Base-by-base conservation (phyloP, 2,113 vertebrate species). In the Glareola pratincola region DNA sequence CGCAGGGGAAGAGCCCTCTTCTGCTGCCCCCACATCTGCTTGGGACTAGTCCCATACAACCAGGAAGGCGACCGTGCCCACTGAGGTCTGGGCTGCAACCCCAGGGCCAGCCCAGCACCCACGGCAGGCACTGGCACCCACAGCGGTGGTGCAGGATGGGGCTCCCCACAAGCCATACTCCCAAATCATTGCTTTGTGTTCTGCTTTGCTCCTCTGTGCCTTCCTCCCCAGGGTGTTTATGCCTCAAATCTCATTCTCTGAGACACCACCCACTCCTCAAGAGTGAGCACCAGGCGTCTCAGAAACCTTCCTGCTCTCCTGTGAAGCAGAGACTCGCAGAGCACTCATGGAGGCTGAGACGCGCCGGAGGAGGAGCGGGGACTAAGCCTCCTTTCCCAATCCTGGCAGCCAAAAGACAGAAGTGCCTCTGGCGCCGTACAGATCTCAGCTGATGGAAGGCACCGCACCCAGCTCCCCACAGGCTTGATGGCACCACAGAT, bases 311-410 rank as follows among this genome's bases (percentile, higher is more conserved):
- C 67, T 64, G 56, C 62, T 51, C 41, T 32, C 68, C 73, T 4
- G 8, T 0, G 53, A 53, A 63, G 72, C 36, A 39, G 34, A 47
- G 34, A 39, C 29, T 57, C n/a, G n/a, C n/a, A n/a, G n/a, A n/a
- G 6, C 10, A 0, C 20, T 23, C 27, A 0, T 30, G 2, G 59
- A 13, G n/a, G 41, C 34, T 3, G 4, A 69, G 78, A 51, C 20
- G 29, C 39, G 21, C 39, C 0, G 6, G 13, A 82, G 74, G 78
- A 78, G 75, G 71, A 94, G 63, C 4, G 0, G 39, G 39, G n/a
- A 37, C 23, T 12, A 34, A 71, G 20, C 14, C 63, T 76, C 51
- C 76, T 64, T 81, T 54, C 45, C 85, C 64, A 29, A 41, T 27
- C 18, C 85, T 29, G 48, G 73, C 53, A 72, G 72, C 41, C 4